These are phyloP conservation scores for Pararge aegeria DNA, from an alignment of 1,140 invertebrate species.

Conservation along the genomic window DNA sequence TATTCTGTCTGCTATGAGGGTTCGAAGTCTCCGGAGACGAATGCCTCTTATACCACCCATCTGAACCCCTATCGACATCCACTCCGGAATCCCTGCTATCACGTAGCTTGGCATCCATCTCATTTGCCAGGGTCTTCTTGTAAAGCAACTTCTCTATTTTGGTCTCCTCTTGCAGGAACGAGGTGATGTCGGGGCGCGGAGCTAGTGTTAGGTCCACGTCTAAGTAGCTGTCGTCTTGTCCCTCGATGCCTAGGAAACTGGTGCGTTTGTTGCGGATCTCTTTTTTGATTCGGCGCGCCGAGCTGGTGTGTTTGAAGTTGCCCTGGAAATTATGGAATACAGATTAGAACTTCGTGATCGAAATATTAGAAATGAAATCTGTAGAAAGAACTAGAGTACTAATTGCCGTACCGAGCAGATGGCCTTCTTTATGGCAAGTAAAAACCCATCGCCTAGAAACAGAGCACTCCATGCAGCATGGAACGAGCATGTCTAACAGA, in stretches of 20 bases:
- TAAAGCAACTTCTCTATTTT: conserved; percentile 87
- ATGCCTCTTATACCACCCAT: conserved; percentile 82
- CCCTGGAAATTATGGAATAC: conserved; percentile 49
- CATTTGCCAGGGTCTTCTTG: conserved; percentile 82
- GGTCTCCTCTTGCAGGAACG: conserved; percentile 88
- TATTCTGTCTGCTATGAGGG: conserved; percentile 88
- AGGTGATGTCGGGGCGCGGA: conserved; percentile 89
- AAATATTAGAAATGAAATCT: not conserved
- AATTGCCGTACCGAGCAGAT: too few species aligned
- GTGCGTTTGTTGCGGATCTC: conserved; percentile 91
- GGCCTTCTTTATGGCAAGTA: too few species aligned
- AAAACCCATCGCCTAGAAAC: too few species aligned
- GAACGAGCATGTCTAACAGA: too few species aligned
- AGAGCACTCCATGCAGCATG: too few species aligned
- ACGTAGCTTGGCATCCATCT: conserved; percentile 76
- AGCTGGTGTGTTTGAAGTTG: conserved; percentile 87
- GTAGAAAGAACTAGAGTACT: too few species aligned
- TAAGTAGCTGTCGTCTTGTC: conserved; percentile 84
- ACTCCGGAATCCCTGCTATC: conserved; percentile 89
- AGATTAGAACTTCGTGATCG: not conserved
- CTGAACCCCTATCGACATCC: conserved; percentile 83
- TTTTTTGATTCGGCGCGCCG: conserved; percentile 91
- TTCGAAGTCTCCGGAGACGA: conserved; percentile 83
- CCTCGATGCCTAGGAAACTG: conserved; percentile 92
- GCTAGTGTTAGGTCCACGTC: conserved; percentile 84